Evolutionary conservation across 2,113 vertebrate genomes (phyloP), one percentile per base, ranked within the genome.

Genomic region (Leptocoma aspasia): DNA sequence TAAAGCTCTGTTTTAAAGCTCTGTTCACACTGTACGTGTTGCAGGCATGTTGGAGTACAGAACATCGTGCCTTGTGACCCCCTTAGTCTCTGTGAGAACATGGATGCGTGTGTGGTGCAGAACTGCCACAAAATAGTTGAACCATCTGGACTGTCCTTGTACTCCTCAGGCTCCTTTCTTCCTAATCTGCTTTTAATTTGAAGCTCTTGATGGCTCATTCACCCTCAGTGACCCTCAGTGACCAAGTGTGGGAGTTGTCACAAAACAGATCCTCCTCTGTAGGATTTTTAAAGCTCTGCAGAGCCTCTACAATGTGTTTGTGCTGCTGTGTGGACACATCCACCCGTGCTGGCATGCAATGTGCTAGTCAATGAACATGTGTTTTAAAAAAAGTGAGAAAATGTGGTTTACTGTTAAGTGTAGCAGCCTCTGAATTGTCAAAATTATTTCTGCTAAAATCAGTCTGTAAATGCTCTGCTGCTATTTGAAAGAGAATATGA

Each of bases 1-100:
- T 54, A 83, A 93, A 86, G 39, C 39, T 93, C 79, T 50, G 3
- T 73, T 90, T 86, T 54, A 83, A 93, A 86, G 39, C 39, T 93
- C 79, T 50, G 3, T 73, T 90, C 15, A 21, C 17, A 35, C n/a
- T 15, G 7, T 30, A 21, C 0, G 0, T 31, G 33, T 54, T 80
- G 41, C 50, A 80, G 75, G 33, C 21, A 15, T 17, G n/a, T 42
- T 19, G 59, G 82, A 63, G 78, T 11, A 64, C 21, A 20, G 27
- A 66, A 27, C 2, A 0, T 12, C 1, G 8, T 87, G 33, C 19
- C 68, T 73, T 63, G 35, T 66, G 57, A 71, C 16, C 10, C 45
- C 27, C 10, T 60, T 35, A 20, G 23, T 65, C 10, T 54, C 54
- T 4, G 2, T 57, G 73, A 61, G 17, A 61, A 35, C 60, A 20